These are phyloP conservation scores for Halictus ligatus DNA, from an alignment of 2,888 invertebrate genomes.

Conservation along the genomic window DNA sequence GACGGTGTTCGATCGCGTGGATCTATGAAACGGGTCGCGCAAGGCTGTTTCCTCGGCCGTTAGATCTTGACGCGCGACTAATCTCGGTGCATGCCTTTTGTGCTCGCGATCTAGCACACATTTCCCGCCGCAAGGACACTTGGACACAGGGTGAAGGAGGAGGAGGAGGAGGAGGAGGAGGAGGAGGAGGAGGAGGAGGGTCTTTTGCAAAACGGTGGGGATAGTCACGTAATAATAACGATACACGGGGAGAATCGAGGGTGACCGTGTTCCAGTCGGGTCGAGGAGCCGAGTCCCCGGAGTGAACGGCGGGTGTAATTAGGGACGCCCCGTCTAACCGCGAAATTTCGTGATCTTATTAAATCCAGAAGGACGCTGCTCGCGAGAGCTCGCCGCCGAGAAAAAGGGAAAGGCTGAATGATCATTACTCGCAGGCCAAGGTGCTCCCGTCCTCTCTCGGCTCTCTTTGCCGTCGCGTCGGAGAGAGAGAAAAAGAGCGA, in stretches of 20 bases:
- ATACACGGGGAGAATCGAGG: slow-evolving; percentile 69
- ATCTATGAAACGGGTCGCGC: slow-evolving; percentile 30
- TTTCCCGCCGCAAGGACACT: slow-evolving; percentile 71
- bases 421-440: slow-evolving; percentile 70
- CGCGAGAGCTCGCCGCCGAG: slow-evolving; percentile 45
- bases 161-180: slow-evolving; percentile 20
- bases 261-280: slow-evolving; percentile 54
- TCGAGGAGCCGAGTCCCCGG: slow-evolving; percentile 38
- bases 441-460: slow-evolving; percentile 36
- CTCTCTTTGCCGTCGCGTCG: slow-evolving; percentile 14
- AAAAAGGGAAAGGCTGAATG: slow-evolving; percentile 73
- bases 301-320: slow-evolving; percentile 76
- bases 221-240: slow-evolving; percentile 67
- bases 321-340: slow-evolving; percentile 79
- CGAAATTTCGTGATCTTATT: slow-evolving; percentile 83
- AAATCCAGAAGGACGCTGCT: slow-evolving; percentile 73
- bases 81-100: slow-evolving; percentile 50
- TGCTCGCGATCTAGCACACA: slow-evolving; percentile 44
- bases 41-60: not conserved
- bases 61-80: slow-evolving; percentile 38
- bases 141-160: too few species aligned
- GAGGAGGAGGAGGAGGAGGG: slow-evolving; percentile 20
- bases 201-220: not conserved
- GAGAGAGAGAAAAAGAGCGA: not conserved
- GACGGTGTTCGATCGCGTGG: not conserved